Percentiles rank a stretch among this genome's conserved stretches.
phyloP scores from a whole-genome alignment of 2,797 vertebrate genomes.

The Zonotrichia albicollis region DNA sequence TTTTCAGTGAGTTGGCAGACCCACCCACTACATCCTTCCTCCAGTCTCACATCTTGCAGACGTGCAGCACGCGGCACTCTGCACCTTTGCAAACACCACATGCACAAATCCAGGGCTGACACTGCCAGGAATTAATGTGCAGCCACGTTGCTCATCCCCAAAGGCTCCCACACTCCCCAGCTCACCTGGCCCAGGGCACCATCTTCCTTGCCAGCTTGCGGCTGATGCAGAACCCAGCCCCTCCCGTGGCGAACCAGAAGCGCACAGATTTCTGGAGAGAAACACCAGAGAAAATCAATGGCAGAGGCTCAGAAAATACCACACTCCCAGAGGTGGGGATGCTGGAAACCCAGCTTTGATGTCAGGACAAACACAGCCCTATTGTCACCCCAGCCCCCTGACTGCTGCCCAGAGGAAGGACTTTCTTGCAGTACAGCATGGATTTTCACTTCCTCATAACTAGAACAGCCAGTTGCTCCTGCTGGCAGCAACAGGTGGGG shows the following conservation, averaged over 20 bases:
- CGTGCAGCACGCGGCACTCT: rapidly evolving
- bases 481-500: neutral
- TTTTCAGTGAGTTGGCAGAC: neutral
- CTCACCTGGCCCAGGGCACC: conserved; percentile 91
- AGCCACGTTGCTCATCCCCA: neutral
- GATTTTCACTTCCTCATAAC: neutral
- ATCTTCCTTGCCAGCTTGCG: conserved; percentile 86
- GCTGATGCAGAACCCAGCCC: conserved; percentile 92
- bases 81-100: neutral
- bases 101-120: neutral
- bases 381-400: neutral
- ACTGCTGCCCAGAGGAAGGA: neutral
- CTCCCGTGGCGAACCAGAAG: conserved; percentile 96
- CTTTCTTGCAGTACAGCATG: neutral
- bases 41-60: neutral
- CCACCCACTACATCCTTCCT: neutral
- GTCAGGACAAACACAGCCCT: neutral
- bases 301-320: neutral
- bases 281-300: neutral
- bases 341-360: neutral
- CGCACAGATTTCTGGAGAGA: conserved; percentile 82
- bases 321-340: neutral
- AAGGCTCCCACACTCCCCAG: neutral
- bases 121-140: neutral
- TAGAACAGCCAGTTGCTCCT: neutral